These are phyloP conservation scores for Agrotis clavis DNA, from an alignment of 2,888 invertebrate genomes.

Conservation along the genomic window DNA sequence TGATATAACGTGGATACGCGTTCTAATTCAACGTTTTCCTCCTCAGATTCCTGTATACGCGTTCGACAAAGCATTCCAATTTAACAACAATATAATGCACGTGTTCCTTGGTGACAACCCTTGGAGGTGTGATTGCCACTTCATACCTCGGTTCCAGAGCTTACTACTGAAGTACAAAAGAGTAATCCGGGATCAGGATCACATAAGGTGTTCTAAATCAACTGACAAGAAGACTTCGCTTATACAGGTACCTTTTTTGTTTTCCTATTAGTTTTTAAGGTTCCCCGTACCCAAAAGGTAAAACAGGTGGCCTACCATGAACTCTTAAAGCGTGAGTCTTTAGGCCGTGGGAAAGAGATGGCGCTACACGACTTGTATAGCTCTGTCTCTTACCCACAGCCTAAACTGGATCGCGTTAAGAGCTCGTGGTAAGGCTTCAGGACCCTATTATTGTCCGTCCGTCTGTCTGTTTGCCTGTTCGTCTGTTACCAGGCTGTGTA, in stretches of 20 bases:
- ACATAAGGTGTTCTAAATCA: constrained; percentile 93
- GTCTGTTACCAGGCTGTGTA: too few species aligned
- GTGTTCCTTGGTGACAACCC: constrained; percentile 94
- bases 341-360: too few species aligned
- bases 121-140: constrained; percentile 96
- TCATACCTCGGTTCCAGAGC: constrained; percentile 94
- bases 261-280: background rate
- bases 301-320: too few species aligned
- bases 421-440: too few species aligned
- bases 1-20: constrained; percentile 1
- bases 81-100: constrained; percentile 93
- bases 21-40: constrained; percentile 32
- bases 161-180: constrained; percentile 93
- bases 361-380: too few species aligned
- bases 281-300: too few species aligned
- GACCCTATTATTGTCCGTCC: too few species aligned
- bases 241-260: constrained; percentile 87
- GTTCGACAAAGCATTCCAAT: constrained; percentile 94
- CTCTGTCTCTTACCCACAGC: too few species aligned
- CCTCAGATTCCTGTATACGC: constrained; percentile 95
- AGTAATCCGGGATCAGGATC: constrained; percentile 93
- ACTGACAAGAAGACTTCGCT: constrained; percentile 92
- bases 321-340: too few species aligned
- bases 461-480: too few species aligned
- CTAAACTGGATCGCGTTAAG: too few species aligned